Conservation (phyloP, 1,140 invertebrate genomes). For the Zeugodacus cucurbitae region DNA sequence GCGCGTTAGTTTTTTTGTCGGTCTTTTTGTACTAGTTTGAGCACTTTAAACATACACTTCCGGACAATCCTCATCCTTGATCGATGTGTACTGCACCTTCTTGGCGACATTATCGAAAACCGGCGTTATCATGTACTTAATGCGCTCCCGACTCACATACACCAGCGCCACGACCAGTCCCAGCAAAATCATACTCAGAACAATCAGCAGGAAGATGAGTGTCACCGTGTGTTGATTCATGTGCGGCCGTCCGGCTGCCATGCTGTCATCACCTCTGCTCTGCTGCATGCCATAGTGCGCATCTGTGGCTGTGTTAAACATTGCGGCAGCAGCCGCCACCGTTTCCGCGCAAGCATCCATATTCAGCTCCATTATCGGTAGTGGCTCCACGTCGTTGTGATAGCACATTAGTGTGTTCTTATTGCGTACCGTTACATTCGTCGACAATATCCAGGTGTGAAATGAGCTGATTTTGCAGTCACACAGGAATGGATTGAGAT, state of each 20-base stretch:
- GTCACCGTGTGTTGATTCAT: conserved; percentile 66
- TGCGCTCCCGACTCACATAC: conserved; percentile 72
- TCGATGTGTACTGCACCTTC: conserved; percentile 80
- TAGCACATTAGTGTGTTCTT: conserved; percentile 70
- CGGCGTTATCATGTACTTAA: conserved; percentile 72
- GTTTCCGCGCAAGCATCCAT: conserved; percentile 59
- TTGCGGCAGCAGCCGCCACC: conserved; percentile 57
- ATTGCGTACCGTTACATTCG: conserved; percentile 73
- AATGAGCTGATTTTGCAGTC: conserved; percentile 74
- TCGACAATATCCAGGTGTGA: conserved; percentile 73
- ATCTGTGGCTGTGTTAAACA: conserved; percentile 53
- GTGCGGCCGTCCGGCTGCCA: conserved; percentile 45
- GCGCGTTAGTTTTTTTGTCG: neutral
- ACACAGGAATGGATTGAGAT: conserved; percentile 76
- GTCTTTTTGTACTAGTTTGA: neutral
- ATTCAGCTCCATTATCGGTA: conserved; percentile 64
- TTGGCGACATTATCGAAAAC: conserved; percentile 74
- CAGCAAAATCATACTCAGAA: conserved; percentile 70
- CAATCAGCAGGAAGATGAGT: conserved; percentile 70
- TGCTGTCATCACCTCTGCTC: conserved; percentile 45
- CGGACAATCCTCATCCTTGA: conserved; percentile 68
- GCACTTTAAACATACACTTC: conserved; percentile 63
- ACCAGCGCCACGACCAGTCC: conserved; percentile 70
- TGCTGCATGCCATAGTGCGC: conserved; percentile 47
- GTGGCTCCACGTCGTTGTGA: conserved; percentile 57